Conservation (phyloP, 2,113 vertebrate species). For the Colossoma macropomum region DNA sequence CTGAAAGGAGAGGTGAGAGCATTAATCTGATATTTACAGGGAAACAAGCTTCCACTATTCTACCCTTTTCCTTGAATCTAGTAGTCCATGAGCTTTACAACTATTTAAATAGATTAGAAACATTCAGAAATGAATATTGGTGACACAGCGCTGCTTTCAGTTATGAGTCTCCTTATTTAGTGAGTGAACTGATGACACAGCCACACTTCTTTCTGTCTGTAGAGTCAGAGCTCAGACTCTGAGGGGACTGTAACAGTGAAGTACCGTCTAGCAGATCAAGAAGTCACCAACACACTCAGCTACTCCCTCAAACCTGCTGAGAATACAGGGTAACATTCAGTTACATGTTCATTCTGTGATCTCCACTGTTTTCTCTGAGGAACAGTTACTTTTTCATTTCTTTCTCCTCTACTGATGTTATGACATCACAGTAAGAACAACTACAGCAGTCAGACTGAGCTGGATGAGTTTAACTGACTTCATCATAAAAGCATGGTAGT, state of each 20-base stretch:
- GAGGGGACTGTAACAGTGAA: conserved; percentile 9
- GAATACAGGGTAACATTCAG: conserved; percentile 25
- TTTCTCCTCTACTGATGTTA: background rate
- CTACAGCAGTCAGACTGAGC: background rate
- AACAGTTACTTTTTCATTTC: background rate
- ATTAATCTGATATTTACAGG: background rate
- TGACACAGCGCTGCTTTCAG: background rate
- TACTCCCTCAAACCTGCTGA: conserved; percentile 20
- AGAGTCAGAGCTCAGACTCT: conserved; percentile 15
- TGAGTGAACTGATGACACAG: background rate
- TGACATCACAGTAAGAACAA: background rate
- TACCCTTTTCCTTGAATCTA: too few species aligned
- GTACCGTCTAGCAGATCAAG: conserved; percentile 28
- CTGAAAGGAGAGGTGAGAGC: conserved; percentile 69
- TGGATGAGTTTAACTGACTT: background rate
- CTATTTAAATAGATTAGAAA: background rate
- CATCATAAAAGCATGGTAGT: too few species aligned
- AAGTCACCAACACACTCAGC: conserved; percentile 21
- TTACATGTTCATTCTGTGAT: background rate
- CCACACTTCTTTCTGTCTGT: background rate
- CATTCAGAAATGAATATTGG: background rate
- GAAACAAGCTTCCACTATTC: background rate
- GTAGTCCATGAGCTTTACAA: background rate
- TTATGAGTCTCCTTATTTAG: background rate
- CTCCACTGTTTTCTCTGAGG: background rate